Evolutionary conservation across 2,888 invertebrate species (phyloP), one percentile per base, ranked within the genome.

Genomic region (Ennomos erosarius): DNA sequence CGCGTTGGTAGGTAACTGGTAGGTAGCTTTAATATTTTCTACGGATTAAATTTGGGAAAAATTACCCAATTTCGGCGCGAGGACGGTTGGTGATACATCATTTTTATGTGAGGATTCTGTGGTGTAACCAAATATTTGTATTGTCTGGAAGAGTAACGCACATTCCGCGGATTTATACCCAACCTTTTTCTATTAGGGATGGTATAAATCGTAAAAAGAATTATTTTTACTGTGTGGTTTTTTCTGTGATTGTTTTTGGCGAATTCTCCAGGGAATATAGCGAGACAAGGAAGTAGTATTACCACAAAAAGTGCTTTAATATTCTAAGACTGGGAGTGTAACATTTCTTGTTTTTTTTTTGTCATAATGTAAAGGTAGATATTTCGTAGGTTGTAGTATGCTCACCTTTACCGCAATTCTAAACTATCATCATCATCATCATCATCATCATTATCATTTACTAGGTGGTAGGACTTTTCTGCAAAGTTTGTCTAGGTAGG

Each of bases 41-140:
- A 36, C 50, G 60, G 60, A 65, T 65, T 64, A 68, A 65, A 65
- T 68, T 81, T 68, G 70, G 74, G 75, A 82, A 81, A 84, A 84
- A 83, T 81, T 79, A 77, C 77, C 81, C 80, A 76, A 82, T 84
- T 76, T 71, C 67, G 66, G 69, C 68, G 59, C 69, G 70, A 55
- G 55, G 37, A 51, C 55, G 55, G 59, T 67, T 65, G 70, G 74
- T 73, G 69, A 82, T 87, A 76, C 78, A 79, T 88, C 86, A 87
- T 82, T 85, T 88, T 88, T 87, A 88, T 86, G 84, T 75, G 75
- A 76, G 76, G 71, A 75, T 74, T 71, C 71, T 69, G 74, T 70
- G 70, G 71, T 74, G 75, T 76, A 76, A 78, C 82, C 79, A 87
- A 88, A 87, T 87, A 87, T 88, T 87, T 87, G 85, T 85, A 85